These are phyloP conservation scores for Enteromius treurensis DNA, from an alignment of 2,797 vertebrate genomes.

Conservation along the genomic window DNA sequence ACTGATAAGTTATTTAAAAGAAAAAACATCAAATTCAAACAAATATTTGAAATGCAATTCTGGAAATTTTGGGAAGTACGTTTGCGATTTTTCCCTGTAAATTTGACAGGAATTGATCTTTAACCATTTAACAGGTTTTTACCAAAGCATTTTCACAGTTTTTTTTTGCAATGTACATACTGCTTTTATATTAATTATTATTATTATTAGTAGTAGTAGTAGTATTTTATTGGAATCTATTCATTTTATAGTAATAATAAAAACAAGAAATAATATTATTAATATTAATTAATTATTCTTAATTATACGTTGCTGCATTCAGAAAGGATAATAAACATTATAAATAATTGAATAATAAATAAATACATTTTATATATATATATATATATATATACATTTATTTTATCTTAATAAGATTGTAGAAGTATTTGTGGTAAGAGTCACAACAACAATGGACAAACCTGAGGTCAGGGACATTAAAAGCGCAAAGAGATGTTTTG, in stretches of 20 bases:
- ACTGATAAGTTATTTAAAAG: too few relatives aligned
- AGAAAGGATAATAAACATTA: background rate
- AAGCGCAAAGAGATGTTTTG: background rate
- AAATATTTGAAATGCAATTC: too few relatives aligned
- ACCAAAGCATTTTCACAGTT: too few relatives aligned
- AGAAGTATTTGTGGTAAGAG: background rate
- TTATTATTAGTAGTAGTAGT: background rate
- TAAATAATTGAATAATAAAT: too few relatives aligned
- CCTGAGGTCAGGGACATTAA: background rate
- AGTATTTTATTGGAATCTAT: background rate
- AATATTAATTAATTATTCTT: background rate
- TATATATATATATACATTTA: too few relatives aligned
- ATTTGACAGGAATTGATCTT: too few relatives aligned
- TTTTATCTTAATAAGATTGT: too few relatives aligned
- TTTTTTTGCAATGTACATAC: background rate
- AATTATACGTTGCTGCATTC: background rate
- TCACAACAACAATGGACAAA: background rate
- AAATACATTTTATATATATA: too few relatives aligned
- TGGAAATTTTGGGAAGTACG: too few relatives aligned
- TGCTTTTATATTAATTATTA: background rate
- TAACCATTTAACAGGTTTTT: too few relatives aligned
- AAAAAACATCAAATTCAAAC: too few relatives aligned
- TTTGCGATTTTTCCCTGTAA: too few relatives aligned
- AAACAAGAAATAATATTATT: background rate
- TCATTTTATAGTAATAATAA: background rate